Evolutionary conservation across 2,797 vertebrate species (phyloP).

Genomic region (Sphenopsis melanotis): DNA sequence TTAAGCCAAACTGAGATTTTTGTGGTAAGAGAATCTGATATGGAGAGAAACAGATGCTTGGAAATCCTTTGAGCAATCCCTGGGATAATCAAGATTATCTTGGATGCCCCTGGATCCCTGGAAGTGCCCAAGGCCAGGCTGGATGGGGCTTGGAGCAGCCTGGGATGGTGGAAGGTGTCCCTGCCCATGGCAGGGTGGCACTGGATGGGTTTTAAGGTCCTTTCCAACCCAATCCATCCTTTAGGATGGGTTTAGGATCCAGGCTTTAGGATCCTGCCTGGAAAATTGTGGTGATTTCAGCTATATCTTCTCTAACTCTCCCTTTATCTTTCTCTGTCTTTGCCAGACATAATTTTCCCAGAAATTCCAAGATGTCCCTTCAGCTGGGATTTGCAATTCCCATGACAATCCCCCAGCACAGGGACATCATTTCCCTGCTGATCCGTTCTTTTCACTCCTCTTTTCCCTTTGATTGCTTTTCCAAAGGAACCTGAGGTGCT

Average conservation of each 20-base stretch:
- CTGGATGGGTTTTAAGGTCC: background rate
- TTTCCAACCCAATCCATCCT: background rate
- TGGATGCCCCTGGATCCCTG: background rate
- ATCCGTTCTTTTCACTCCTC: accelerated
- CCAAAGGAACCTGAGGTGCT: background rate
- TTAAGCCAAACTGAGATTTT: background rate
- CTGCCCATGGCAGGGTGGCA: background rate
- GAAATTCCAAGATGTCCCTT: background rate
- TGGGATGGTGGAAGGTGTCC: background rate
- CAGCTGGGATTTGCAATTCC: background rate
- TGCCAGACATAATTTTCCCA: background rate
- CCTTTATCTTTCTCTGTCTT: accelerated
- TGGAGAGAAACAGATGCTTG: background rate
- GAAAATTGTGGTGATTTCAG: background rate
- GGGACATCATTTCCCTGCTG: accelerated
- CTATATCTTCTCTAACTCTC: background rate
- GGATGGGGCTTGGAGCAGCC: background rate
- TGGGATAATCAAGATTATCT: background rate
- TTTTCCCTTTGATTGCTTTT: background rate
- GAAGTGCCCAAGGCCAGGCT: accelerated
- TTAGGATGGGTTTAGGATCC: too few relatives aligned
- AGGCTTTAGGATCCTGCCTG: background rate
- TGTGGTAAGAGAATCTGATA: background rate
- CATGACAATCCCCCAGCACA: accelerated
- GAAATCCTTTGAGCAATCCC: background rate